Evolutionary conservation across 2,113 vertebrate genomes (phyloP), one percentile per base, ranked within the genome.

Genomic region (Tenebrosternarchus preto): DNA sequence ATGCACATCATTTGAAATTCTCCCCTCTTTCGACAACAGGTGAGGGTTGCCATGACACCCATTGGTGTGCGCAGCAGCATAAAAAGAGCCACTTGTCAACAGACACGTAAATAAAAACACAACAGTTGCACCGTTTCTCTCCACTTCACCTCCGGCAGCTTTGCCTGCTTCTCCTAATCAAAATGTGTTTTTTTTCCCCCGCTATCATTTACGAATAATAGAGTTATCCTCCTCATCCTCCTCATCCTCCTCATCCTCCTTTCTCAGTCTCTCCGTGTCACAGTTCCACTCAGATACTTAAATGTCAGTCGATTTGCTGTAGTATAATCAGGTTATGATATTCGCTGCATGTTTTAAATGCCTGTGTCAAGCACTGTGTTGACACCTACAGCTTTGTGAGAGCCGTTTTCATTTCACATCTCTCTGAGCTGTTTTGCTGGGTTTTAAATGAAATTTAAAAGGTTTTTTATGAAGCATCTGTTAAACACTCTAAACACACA

Each of bases 1-100:
- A 80, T 27, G 31, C 31, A 33, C 64, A 22, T 69, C 71, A 67
- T 82, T 76, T 77, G 76, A 81, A 84, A 77, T 83, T 75, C 74
- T 77, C 80, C 36, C 70, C 36, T 39, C 81, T 71, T 31, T 20
- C 33, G 46, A 66, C 81, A 83, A 80, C 82, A 84, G 84, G 80
- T 85, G 46, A 77, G 27, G 1, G 80, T 88, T 87, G 70, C 87
- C 82, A 88, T 88, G 87, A 69, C 84, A 36, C 61, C 83, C 24
- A 68, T 66, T 25, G 69, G 78, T 73, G 63, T 53, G 43, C n/a
- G 22, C 59, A 27, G 64, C 63, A 43, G 66, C 74, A 74, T 85
- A 64, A 80, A 83, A 16, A 82, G 19, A 80, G 29, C 72, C 80
- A 80, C 78, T 84, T 77, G 73, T 84, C 53, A 70, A 55, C 73